Percentiles rank a stretch among this genome's conserved stretches.
These are phyloP conservation scores for Lonchura striata DNA, from an alignment of 2,113 vertebrate species.

Conservation along the genomic window DNA sequence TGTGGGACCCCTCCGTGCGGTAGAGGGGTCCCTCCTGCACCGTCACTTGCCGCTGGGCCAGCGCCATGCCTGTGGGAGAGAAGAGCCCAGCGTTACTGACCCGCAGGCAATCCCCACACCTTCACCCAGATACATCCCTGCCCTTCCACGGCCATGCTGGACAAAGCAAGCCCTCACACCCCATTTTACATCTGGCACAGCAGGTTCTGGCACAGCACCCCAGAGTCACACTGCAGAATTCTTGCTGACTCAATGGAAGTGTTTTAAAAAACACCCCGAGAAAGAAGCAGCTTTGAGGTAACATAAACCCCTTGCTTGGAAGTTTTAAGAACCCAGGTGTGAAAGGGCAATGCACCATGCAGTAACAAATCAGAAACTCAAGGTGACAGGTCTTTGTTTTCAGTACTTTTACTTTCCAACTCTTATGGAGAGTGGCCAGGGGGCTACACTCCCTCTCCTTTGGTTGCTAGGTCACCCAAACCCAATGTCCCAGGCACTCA, in stretches of 20 bases:
- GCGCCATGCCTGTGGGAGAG: constrained; percentile 60
- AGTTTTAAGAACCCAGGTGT: not conserved
- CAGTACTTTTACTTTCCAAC: not conserved
- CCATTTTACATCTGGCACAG: not conserved
- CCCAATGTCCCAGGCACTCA: fast-evolving
- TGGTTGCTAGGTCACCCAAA: not conserved
- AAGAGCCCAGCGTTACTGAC: not conserved
- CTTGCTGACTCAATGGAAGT: not conserved
- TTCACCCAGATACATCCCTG: fast-evolving
- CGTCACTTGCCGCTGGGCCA: constrained; percentile 84
- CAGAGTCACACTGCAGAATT: fast-evolving
- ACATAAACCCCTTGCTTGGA: not conserved
- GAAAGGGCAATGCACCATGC: fast-evolving
- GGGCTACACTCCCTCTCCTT: not conserved
- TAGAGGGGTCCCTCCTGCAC: constrained; percentile 88
- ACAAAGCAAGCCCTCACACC: not conserved
- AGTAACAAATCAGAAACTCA: not conserved
- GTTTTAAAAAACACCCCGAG: fast-evolving
- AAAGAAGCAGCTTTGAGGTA: not conserved
- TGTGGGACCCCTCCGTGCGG: constrained; percentile 84
- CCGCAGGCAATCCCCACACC: fast-evolving
- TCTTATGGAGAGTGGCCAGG: not conserved
- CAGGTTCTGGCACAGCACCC: not conserved
- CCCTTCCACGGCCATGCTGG: fast-evolving
- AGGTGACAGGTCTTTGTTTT: not conserved